A percentile compares a stretch with the other conserved stretches of the same genome.
These are phyloP conservation scores for Lysandra coridon DNA, from an alignment of 2,888 invertebrate species.

Conservation along the genomic window DNA sequence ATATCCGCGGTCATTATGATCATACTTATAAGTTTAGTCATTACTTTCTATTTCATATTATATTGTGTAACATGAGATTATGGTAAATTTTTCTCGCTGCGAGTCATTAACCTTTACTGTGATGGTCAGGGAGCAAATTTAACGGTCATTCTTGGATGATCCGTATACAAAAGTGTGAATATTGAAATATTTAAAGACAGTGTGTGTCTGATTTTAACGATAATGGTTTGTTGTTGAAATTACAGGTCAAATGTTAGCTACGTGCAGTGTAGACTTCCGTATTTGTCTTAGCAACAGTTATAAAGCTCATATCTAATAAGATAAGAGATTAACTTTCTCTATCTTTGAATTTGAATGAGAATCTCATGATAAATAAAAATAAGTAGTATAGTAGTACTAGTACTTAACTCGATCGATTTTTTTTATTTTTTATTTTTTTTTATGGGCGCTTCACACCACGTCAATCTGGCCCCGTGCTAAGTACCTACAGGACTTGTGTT, in stretches of 20 bases:
- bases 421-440: too few species aligned
- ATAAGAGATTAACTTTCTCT: not conserved
- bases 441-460: too few species aligned
- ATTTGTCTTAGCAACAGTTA: not conserved
- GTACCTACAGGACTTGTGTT: too few species aligned
- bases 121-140: slow-evolving; percentile 11
- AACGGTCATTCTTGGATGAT: not conserved
- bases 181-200: not conserved
- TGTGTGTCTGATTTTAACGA: not conserved
- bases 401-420: too few species aligned
- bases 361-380: not conserved
- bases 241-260: not conserved
- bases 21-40: slow-evolving; percentile 1
- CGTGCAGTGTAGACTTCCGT: not conserved
- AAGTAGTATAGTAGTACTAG: too few species aligned
- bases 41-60: slow-evolving; percentile 30
- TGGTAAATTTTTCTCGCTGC: slow-evolving; percentile 24
- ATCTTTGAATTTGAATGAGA: not conserved
- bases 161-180: not conserved
- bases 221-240: not conserved
- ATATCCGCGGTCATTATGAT: slow-evolving; percentile 16
- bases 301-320: not conserved
- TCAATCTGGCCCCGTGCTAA: too few species aligned
- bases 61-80: slow-evolving; percentile 27
- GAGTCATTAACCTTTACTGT: slow-evolving; percentile 26